These are phyloP conservation scores for Caenorhabditis uteleia DNA, from an alignment of 2,888 invertebrate species.

Conservation along the genomic window DNA sequence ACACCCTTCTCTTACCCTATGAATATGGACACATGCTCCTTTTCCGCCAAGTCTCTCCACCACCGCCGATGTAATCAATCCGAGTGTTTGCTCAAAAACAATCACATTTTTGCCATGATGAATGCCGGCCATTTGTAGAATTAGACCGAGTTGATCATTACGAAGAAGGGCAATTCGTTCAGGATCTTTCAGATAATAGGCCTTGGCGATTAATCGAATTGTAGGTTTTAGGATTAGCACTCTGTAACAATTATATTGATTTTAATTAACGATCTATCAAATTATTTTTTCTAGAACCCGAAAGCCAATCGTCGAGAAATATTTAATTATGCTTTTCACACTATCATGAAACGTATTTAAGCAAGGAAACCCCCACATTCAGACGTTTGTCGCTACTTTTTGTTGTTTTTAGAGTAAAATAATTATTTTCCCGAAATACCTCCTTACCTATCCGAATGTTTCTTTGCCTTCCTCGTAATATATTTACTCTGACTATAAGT, in stretches of 20 bases:
- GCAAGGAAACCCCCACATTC: too few relatives aligned
- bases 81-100: slow-evolving; percentile 49
- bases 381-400: too few relatives aligned
- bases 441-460: slow-evolving; percentile 81
- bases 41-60: slow-evolving; percentile 79
- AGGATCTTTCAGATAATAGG: slow-evolving; percentile 79
- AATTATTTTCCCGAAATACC: not conserved
- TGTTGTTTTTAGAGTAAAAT: not conserved
- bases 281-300: too few relatives aligned
- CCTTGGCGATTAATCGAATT: slow-evolving; percentile 82
- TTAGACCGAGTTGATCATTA: slow-evolving; percentile 86
- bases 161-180: slow-evolving; percentile 74
- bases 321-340: too few relatives aligned
- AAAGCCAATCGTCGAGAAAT: too few relatives aligned
- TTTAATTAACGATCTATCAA: slow-evolving; percentile 6
- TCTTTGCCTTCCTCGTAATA: slow-evolving; percentile 81
- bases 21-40: slow-evolving; percentile 71
- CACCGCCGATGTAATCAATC: slow-evolving; percentile 71
- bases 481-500: slow-evolving; percentile 59
- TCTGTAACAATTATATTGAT: slow-evolving; percentile 8
- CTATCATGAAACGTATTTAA: too few relatives aligned
- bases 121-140: slow-evolving; percentile 83
- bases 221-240: slow-evolving; percentile 79
- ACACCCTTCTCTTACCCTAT: slow-evolving; percentile 17
- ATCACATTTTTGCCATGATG: slow-evolving; percentile 74